A percentile compares a stretch with the other conserved stretches of the same genome.
These are phyloP conservation scores for Tolmerus cingulatus DNA, from an alignment of 2,888 invertebrate genomes.

Conservation along the genomic window DNA sequence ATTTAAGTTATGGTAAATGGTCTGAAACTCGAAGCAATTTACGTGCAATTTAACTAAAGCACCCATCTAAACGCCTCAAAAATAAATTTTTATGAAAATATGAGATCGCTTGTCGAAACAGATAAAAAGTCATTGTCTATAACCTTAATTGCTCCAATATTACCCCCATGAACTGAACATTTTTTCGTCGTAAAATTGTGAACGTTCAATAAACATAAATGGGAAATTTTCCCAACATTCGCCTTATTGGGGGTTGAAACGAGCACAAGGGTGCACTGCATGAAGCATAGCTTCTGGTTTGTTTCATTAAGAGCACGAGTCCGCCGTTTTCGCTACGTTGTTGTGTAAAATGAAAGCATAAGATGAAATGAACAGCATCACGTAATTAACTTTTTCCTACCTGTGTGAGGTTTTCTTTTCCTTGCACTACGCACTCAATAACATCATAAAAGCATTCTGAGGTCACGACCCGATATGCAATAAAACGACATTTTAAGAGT, in stretches of 20 bases:
- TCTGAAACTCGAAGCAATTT: too few species aligned
- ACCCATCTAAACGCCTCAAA: too few species aligned
- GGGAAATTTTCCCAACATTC: neutral
- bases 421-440: neutral
- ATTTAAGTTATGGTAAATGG: too few species aligned
- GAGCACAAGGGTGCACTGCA: neutral
- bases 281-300: neutral
- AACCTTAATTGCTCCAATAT: neutral
- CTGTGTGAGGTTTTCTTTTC: neutral
- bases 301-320: too few species aligned
- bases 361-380: neutral
- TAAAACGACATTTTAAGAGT: neutral
- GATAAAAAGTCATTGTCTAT: too few species aligned
- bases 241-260: neutral
- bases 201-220: neutral
- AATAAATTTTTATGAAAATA: too few species aligned
- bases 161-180: neutral
- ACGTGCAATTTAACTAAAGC: too few species aligned
- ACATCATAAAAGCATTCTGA: neutral
- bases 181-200: neutral
- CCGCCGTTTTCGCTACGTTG: too few species aligned
- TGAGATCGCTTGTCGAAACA: too few species aligned
- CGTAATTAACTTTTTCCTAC: neutral
- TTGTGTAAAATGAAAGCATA: neutral
- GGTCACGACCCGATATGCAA: neutral